phyloP scores from a whole-genome alignment of 1,140 invertebrate species.

The Phymastichus coffea region DNA sequence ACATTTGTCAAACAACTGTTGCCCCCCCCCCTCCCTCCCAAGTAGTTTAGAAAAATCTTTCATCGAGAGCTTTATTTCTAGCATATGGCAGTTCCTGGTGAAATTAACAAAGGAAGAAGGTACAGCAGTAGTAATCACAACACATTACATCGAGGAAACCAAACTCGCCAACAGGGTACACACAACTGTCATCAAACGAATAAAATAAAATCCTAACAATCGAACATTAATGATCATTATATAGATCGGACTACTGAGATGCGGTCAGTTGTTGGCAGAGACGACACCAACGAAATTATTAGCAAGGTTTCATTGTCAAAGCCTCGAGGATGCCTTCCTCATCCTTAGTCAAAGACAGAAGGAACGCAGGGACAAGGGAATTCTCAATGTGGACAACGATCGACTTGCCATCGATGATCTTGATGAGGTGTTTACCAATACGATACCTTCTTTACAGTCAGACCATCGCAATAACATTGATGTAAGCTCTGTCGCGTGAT shows the following conservation, averaged over 20 bases:
- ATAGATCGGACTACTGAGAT: conserved; percentile 86
- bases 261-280: conserved; percentile 82
- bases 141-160: conserved; percentile 94
- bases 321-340: conserved; percentile 74
- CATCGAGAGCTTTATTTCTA: too few species aligned
- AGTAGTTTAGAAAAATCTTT: too few species aligned
- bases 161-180: conserved; percentile 80
- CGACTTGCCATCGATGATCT: conserved; percentile 9
- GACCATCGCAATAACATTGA: conserved; percentile 51
- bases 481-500: conserved; percentile 50
- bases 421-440: neutral
- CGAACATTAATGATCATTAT: conserved; percentile 16
- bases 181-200: too few species aligned
- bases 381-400: conserved; percentile 25
- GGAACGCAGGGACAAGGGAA: conserved; percentile 39
- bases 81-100: conserved; percentile 87
- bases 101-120: conserved; percentile 69
- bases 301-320: conserved; percentile 62
- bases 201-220: too few species aligned
- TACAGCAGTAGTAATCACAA: conserved; percentile 84
- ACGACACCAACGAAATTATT: conserved; percentile 72
- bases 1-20: too few species aligned
- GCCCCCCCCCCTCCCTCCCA: too few species aligned
- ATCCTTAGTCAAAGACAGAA: conserved; percentile 67
- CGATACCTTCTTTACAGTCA: conserved; percentile 47